Evolutionary conservation across 2,113 vertebrate species (phyloP).

Genomic region (Oceanodroma tethys): DNA sequence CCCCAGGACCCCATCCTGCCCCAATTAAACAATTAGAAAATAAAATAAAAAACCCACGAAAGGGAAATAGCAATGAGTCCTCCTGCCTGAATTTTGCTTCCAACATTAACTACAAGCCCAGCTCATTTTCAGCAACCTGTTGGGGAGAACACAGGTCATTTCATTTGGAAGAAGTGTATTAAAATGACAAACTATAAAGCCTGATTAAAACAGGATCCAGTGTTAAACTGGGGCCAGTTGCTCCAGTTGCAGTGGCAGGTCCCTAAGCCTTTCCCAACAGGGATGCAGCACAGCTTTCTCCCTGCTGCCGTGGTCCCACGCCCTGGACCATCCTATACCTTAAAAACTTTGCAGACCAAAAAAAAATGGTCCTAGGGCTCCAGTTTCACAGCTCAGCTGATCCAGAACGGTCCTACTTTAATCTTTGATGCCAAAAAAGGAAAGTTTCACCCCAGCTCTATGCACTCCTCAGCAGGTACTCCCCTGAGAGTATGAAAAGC

Average conservation of each 20-base stretch:
- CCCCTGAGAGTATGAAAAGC: not conserved
- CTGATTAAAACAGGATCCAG: not conserved
- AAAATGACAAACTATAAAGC: not conserved
- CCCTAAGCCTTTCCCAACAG: not conserved
- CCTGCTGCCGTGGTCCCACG: not conserved
- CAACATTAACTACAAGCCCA: not conserved
- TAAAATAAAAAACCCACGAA: not conserved
- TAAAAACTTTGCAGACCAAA: not conserved
- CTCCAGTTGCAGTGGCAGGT: not conserved
- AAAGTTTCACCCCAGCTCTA: not conserved
- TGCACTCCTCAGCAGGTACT: not conserved
- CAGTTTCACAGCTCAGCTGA: not conserved
- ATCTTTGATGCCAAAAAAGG: not conserved
- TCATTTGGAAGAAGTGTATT: not conserved
- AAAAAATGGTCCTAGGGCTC: not conserved
- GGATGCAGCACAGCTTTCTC: not conserved
- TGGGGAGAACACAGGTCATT: not conserved
- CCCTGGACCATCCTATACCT: not conserved
- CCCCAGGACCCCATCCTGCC: not conserved
- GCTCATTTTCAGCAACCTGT: not conserved
- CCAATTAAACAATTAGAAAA: not conserved
- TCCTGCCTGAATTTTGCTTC: not conserved
- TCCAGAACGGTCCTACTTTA: not conserved
- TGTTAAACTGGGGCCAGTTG: not conserved
- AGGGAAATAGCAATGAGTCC: not conserved